Base-by-base conservation (phyloP, 2,797 vertebrate species). In the Threskiornis aethiopicus region DNA sequence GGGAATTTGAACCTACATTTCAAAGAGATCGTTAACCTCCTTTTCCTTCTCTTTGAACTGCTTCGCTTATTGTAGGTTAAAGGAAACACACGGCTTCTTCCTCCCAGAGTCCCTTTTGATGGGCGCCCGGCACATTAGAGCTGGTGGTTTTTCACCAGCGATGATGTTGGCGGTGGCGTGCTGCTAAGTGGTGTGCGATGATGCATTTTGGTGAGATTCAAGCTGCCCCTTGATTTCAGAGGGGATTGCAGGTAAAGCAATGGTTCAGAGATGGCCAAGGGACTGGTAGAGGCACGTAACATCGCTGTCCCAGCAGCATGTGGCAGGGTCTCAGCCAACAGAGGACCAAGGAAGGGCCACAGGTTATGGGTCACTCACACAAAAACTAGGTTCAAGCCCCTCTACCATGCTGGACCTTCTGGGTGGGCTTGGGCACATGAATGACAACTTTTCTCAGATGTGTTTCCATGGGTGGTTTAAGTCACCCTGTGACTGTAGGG, bases 1-100 rank as follows among this genome's bases (percentile, higher is more conserved):
- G 92, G 90, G 95, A 96, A 93, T 96, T 66, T 12, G 66, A 89
- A 88, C 85, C 89, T 92, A 67, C 85, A 91, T 93, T 95, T 94
- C 93, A 89, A 97, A 93, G 93, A 72, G 83, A 59, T 79, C 19
- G 35, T 96, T 96, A 96, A 90, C 95, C 90, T 97, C 77, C 35
- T 97, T 95, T 96, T 52, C 70, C 85, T 66, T 57, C 73, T 77
- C 91, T 96, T 96, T 93, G 87, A 90, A 91, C 73, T 83, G 67
- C 44, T 69, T 89, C 3, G 11, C 46, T 91, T 86, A 61, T 82
- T 93, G 77, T 29, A 82, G 62, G 82, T 82, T 90, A 92, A 93
- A 89, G 90, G 58, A 92, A 93, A 67, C 42, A 76, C 62, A 62
- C 0, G 0, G 11, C 29, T 71, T 70, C 55, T 83, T 89, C 72